Conservation (phyloP, 2,888 invertebrate species). For the Cyrtodaria siliqua region DNA sequence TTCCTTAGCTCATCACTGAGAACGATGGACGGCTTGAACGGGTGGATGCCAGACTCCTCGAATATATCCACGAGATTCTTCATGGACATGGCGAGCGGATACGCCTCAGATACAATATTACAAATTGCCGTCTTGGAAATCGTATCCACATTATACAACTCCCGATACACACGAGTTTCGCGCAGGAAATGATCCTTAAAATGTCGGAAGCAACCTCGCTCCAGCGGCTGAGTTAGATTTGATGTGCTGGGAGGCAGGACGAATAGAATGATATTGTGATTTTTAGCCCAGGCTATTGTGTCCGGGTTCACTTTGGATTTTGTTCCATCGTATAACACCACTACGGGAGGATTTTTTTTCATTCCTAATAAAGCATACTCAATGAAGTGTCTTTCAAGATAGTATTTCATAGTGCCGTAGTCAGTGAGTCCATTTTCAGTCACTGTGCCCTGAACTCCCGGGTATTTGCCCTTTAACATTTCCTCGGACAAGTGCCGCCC, state of each 20-base stretch:
- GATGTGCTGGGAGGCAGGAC: slow-evolving; percentile 58
- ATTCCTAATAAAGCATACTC: slow-evolving; percentile 57
- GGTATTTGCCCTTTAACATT: slow-evolving; percentile 52
- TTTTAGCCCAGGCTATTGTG: slow-evolving; percentile 66
- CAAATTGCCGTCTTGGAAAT: slow-evolving; percentile 57
- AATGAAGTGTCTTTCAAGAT: slow-evolving; percentile 62
- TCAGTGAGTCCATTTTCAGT: slow-evolving; percentile 61
- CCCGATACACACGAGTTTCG: slow-evolving; percentile 53
- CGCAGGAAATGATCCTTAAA: slow-evolving; percentile 55
- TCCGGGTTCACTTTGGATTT: slow-evolving; percentile 62
- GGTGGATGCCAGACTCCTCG: slow-evolving; percentile 56
- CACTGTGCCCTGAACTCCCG: slow-evolving; percentile 56
- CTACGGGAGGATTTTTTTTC: slow-evolving; percentile 47
- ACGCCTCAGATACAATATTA: slow-evolving; percentile 56
- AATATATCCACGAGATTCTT: slow-evolving; percentile 60
- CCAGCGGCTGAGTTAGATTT: slow-evolving; percentile 54
- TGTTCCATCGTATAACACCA: slow-evolving; percentile 64
- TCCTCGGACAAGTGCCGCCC: slow-evolving; percentile 50
- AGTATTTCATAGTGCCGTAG: slow-evolving; percentile 59
- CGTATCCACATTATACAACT: slow-evolving; percentile 56
- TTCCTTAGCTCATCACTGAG: slow-evolving; percentile 52
- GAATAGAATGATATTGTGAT: slow-evolving; percentile 65
- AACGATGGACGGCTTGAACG: slow-evolving; percentile 58
- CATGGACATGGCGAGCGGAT: slow-evolving; percentile 53
- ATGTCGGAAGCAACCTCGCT: slow-evolving; percentile 61